These are phyloP conservation scores for Melanophora roralis DNA, from an alignment of 2,888 invertebrate species.

Conservation along the genomic window DNA sequence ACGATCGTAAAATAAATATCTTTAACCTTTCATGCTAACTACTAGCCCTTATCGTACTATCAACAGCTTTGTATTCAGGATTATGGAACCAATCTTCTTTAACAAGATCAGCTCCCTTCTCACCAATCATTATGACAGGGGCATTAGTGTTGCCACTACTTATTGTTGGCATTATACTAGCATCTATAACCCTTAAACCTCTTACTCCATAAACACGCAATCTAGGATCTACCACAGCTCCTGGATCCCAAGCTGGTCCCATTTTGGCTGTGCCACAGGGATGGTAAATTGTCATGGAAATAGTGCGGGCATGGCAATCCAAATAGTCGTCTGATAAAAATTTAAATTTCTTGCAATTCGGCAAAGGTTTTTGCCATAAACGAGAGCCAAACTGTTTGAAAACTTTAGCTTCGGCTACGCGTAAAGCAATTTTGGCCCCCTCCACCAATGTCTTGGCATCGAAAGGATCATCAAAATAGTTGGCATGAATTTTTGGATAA, in stretches of 20 bases:
- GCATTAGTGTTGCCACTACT: constrained; percentile 94
- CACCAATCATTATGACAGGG: constrained; percentile 94
- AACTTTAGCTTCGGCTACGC: constrained; percentile 85
- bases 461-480: constrained; percentile 90
- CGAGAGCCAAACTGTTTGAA: constrained; percentile 89
- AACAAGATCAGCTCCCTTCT: constrained; percentile 91
- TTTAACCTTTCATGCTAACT: constrained; percentile 58
- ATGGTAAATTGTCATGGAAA: constrained; percentile 94
- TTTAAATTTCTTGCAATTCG: constrained; percentile 85
- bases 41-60: too few relatives aligned
- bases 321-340: constrained; percentile 90
- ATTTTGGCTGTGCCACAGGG: constrained; percentile 93
- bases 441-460: constrained; percentile 90
- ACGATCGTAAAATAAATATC: not conserved
- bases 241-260: constrained; percentile 87
- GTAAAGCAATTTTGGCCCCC: constrained; percentile 86
- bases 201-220: constrained; percentile 87
- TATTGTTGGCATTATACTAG: constrained; percentile 92
- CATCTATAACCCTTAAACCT: constrained; percentile 89
- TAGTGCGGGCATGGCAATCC: constrained; percentile 90
- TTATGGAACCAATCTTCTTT: constrained; percentile 87
- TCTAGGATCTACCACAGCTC: constrained; percentile 89
- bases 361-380: constrained; percentile 85
- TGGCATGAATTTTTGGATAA: constrained; percentile 92
- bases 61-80: constrained; percentile 71